Conservation (phyloP, 1,140 invertebrate species). For the Cheumatopsyche charites region DNA sequence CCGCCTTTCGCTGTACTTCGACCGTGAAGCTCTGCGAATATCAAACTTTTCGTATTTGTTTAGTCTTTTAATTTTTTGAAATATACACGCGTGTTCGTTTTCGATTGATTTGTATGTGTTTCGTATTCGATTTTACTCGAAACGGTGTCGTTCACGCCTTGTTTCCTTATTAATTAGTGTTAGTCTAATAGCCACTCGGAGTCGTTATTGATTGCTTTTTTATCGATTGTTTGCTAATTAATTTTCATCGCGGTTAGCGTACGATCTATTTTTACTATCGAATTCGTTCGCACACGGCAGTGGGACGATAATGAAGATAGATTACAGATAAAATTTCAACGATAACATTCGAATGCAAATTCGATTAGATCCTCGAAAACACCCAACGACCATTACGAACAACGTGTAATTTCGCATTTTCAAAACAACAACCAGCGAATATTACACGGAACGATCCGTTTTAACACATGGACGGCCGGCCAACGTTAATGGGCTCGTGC, state of each 20-base stretch:
- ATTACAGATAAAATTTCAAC: too few species aligned
- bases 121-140: too few species aligned
- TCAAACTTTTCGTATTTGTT: background rate
- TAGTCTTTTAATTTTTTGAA: background rate
- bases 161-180: background rate
- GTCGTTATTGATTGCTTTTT: conserved; percentile 2
- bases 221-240: conserved; percentile 6
- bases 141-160: background rate
- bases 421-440: too few species aligned
- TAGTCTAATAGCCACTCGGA: too few species aligned
- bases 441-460: background rate
- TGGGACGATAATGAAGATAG: too few species aligned
- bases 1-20: background rate
- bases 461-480: background rate
- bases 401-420: too few species aligned
- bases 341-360: too few species aligned
- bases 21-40: background rate
- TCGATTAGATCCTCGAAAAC: too few species aligned
- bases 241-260: background rate
- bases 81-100: background rate
- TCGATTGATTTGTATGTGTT: background rate
- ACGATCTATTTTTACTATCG: too few species aligned
- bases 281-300: too few species aligned
- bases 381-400: too few species aligned
- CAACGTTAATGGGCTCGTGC: background rate